A percentile compares a stretch with the other conserved stretches of the same genome.
phyloP scores from a whole-genome alignment of 1,140 invertebrate genomes.

The Mylabris phalerata region DNA sequence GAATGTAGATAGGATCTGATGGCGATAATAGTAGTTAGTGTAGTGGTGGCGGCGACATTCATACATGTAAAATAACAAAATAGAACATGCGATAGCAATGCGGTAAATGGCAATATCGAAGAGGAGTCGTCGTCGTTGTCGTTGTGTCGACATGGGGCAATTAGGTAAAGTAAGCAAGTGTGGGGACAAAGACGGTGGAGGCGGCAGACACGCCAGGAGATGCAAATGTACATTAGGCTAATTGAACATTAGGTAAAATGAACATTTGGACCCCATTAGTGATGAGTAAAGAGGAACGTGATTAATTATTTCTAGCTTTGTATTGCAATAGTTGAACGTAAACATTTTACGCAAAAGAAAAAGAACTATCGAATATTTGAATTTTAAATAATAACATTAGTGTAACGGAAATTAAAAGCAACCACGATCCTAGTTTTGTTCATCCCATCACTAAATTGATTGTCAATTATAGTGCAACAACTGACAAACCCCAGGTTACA shows the following conservation, averaged over 20 bases:
- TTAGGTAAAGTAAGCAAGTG: slow-evolving; percentile 39
- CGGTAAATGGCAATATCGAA: slow-evolving; percentile 19
- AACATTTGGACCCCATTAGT: slow-evolving; percentile 42
- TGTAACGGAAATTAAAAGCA: slow-evolving; percentile 16
- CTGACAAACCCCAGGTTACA: slow-evolving; percentile 10
- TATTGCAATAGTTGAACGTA: too few species aligned
- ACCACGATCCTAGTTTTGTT: slow-evolving; percentile 11
- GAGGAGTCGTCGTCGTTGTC: slow-evolving; percentile 5
- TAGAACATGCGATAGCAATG: slow-evolving; percentile 14
- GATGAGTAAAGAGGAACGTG: slow-evolving; percentile 35
- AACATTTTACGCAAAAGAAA: slow-evolving; percentile 8
- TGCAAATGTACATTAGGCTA: slow-evolving; percentile 43
- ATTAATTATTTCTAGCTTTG: slow-evolving; percentile 36
- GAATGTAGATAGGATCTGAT: slow-evolving; percentile 23
- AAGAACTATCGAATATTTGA: slow-evolving; percentile 10
- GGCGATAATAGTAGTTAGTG: background rate
- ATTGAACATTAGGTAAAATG: slow-evolving; percentile 44
- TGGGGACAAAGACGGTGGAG: slow-evolving; percentile 34
- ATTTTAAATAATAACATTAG: slow-evolving; percentile 23
- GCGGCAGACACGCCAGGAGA: slow-evolving; percentile 29
- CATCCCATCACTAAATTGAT: slow-evolving; percentile 11
- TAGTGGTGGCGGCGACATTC: slow-evolving; percentile 1
- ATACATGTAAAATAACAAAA: slow-evolving; percentile 20
- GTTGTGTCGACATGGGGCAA: slow-evolving; percentile 31
- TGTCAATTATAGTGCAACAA: slow-evolving; percentile 12